These are phyloP conservation scores for Drosophila glabriapex DNA, from an alignment of 2,888 invertebrate genomes.

Conservation along the genomic window DNA sequence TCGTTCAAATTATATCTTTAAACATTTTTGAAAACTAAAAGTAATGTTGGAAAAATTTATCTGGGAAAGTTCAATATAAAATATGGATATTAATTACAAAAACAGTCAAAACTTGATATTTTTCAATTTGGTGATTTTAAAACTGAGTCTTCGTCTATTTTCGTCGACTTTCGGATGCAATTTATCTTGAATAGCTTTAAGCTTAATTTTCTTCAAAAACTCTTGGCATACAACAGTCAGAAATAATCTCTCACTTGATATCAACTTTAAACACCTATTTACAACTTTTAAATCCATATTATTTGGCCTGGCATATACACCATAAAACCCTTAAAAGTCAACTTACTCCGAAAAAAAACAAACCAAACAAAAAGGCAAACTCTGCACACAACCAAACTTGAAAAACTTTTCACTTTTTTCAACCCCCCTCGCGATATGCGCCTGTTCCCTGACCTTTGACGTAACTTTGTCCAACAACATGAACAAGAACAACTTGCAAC, in stretches of 20 bases:
- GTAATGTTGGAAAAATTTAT: not conserved
- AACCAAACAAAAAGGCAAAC: constrained; percentile 24
- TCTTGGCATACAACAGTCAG: not conserved
- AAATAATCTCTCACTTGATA: constrained; percentile 1
- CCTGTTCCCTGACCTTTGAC: constrained; percentile 72
- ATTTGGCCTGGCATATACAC: constrained; percentile 15
- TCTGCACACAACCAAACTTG: constrained; percentile 40
- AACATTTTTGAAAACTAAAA: not conserved
- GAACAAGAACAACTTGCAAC: constrained; percentile 39
- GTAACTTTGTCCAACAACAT: constrained; percentile 54
- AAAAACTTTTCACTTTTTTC: constrained; percentile 43
- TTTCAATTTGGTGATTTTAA: not conserved
- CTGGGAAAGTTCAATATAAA: too few species aligned
- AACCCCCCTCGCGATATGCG: constrained; percentile 26
- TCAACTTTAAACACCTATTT: constrained; percentile 18
- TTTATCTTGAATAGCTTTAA: not conserved
- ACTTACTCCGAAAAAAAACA: constrained; percentile 17
- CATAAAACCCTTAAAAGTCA: constrained; percentile 58
- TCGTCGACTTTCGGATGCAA: not conserved
- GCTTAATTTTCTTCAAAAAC: not conserved
- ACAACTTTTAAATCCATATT: constrained; percentile 11
- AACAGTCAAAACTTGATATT: not conserved
- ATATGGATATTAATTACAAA: too few species aligned
- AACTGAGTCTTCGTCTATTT: not conserved
- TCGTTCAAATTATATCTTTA: not conserved